phyloP scores from a whole-genome alignment of 2,113 vertebrate species.

The western clawed frog (Xenopus tropicalis) region UCB_Xtro_10.0 CM004449.2:24823001-24823500 shows the following conservation, averaged over 20 bases:
- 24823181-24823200: constrained; percentile 12
- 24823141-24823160: constrained; percentile 11
- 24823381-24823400: too few species aligned
- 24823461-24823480: too few species aligned
- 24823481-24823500: too few species aligned
- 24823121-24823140: constrained; percentile 8
- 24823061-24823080: constrained; percentile 4
- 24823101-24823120: constrained; percentile 18
- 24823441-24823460: too few species aligned
- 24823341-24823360: too few species aligned
- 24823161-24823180: constrained; percentile 22
- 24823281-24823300: too few species aligned
- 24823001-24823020: not conserved
- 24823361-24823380: too few species aligned
- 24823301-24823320: too few species aligned
- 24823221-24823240: constrained; percentile 20
- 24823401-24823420: too few species aligned
- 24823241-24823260: not conserved
- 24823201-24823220: constrained; percentile 14
- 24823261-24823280: too few species aligned
- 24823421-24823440: too few species aligned
- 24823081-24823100: constrained; percentile 3
- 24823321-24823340: too few species aligned
- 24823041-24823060: not conserved
- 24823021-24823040: not conserved